Base-by-base conservation (phyloP, 2,113 vertebrate genomes). In the Setophaga coronata region DNA sequence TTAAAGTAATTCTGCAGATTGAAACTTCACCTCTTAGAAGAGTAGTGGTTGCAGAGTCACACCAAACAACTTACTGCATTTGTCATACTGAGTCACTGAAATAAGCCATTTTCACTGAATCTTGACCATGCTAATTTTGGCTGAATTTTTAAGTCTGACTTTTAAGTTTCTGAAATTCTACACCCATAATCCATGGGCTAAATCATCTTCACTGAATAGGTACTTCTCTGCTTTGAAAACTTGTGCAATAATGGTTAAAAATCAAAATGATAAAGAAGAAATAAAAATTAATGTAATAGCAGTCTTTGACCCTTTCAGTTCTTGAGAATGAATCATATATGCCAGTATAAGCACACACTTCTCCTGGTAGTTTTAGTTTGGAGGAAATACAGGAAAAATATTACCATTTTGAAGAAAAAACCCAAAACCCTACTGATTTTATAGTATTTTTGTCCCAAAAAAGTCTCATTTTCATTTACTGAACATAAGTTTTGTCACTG, bases 121-220 rank as follows among this genome's bases (percentile, higher is more conserved):
- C 29, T 69, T 72, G 31, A 57, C 40, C 17, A 43, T 7, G 8
- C 1, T 31, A 62, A 70, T 60, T 90, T 53, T 38, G 4, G 4
- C 5, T 9, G 8, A 38, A 33, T 43, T 73, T 77, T 81, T 0
- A 0, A 60, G 15, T 20, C 36, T 89, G 31, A 54, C 2, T 51
- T 45, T 66, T 61, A 73, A 53, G 9, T 81, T 93, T 90, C 28
- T 82, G 33, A 81, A 94, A 87, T 65, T 70, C 7, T 42, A 20
- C 9, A 50, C 13, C 8, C 33, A 48, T 87, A 61, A 65, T 31
- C n/a, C 13, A 38, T 25, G 10, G 9, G 3, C 34, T 82, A 36
- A 90, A 64, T 79, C 38, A 71, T 3, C 4, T 31, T 56, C 50
- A 87, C 6, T 51, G 69, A 76, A 77, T 14, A 58, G 5, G 5